Evolutionary conservation across 2,113 vertebrate genomes (phyloP).

Genomic region (Leptodactylus fuscus): DNA sequence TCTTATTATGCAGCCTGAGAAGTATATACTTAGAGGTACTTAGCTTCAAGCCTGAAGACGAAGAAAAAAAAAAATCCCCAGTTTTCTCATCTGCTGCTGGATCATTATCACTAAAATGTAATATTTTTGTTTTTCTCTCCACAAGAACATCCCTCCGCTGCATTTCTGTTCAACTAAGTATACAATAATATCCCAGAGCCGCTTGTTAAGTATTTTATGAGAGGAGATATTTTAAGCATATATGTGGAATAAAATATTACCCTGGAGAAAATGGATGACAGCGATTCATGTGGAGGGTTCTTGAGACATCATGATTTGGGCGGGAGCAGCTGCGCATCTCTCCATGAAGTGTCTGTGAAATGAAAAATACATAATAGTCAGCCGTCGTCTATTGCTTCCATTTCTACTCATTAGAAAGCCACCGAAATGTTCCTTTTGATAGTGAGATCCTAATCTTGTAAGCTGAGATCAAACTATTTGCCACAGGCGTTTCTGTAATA

Average conservation of each 20-base stretch:
- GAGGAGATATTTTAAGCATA: slow-evolving; percentile 44
- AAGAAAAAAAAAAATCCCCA: neutral
- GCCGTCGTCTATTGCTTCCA: slow-evolving; percentile 44
- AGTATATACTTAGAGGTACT: too few relatives aligned
- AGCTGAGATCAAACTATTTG: neutral
- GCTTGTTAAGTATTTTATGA: slow-evolving; percentile 41
- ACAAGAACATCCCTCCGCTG: neutral
- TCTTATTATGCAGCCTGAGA: too few relatives aligned
- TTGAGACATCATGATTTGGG: slow-evolving; percentile 38
- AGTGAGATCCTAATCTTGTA: slow-evolving; percentile 15
- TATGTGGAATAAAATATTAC: slow-evolving; percentile 35
- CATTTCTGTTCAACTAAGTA: slow-evolving; percentile 21
- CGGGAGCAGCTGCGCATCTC: slow-evolving; percentile 34
- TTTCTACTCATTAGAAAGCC: slow-evolving; percentile 17
- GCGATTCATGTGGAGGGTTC: slow-evolving; percentile 40
- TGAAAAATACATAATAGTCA: slow-evolving; percentile 42
- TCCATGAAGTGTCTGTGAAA: slow-evolving; percentile 35
- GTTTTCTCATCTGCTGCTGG: neutral
- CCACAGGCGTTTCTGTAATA: slow-evolving; percentile 20
- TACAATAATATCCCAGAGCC: slow-evolving; percentile 35
- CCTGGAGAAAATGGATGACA: slow-evolving; percentile 24
- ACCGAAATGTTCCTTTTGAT: slow-evolving; percentile 1
- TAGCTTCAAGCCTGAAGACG: too few relatives aligned
- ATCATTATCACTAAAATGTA: neutral
- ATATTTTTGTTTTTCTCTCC: slow-evolving; percentile 30